Evolutionary conservation across 2,888 invertebrate genomes (phyloP), one percentile per base, ranked within the genome.

Genomic region (Odontothrips loti): DNA sequence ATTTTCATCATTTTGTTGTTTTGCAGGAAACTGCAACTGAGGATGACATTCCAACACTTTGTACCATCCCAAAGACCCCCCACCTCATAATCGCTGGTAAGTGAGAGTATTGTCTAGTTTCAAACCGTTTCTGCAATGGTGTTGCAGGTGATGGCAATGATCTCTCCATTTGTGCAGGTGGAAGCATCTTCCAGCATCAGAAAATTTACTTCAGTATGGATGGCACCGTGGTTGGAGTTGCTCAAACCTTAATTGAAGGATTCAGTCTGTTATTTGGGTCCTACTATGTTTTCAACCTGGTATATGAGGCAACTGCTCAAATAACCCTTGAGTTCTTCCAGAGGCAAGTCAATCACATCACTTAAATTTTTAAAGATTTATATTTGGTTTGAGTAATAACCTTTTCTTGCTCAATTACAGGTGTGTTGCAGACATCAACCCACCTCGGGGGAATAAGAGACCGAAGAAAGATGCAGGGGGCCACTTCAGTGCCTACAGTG

Each of bases 391-490:
- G n/a, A n/a, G n/a, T n/a, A n/a, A n/a, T n/a, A n/a, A n/a, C n/a
- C n/a, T n/a, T n/a, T n/a, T n/a, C n/a, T n/a, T n/a, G n/a, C n/a
- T n/a, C n/a, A n/a, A n/a, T n/a, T n/a, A n/a, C n/a, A n/a, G n/a
- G n/a, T n/a, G n/a, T n/a, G n/a, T n/a, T n/a, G n/a, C n/a, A n/a
- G n/a, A n/a, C n/a, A n/a, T n/a, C n/a, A n/a, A n/a, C n/a, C n/a
- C n/a, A 51, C 51, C 1, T 17, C 51, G 51, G 17, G 51, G 51
- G 17, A 51, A 51, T 17, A 51, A 51, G 51, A 51, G 51, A 51
- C 51, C 51, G 51, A 51, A 51, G 51, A 51, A 51, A 51, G 51
- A 51, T 51, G 51, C n/a, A n/a, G n/a, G n/a, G n/a, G n/a, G n/a
- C n/a, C n/a, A n/a, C n/a, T n/a, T n/a, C n/a, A n/a, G n/a, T 51